Evolutionary conservation across 2,888 invertebrate genomes (phyloP).

Genomic region (Macaria liturata): DNA sequence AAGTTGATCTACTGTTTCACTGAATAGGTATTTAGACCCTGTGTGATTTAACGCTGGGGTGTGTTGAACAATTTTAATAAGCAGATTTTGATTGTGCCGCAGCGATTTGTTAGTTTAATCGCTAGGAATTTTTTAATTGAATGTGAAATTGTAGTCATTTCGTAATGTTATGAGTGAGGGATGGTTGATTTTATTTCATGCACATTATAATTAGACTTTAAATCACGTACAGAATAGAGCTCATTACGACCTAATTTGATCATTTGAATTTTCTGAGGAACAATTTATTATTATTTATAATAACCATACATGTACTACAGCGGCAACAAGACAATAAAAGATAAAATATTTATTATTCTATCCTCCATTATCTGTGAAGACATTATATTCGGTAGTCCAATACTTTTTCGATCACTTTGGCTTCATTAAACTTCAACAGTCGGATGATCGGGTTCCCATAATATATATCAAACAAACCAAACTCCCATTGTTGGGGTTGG

Average conservation of each 20-base stretch:
- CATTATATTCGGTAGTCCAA: too few species aligned
- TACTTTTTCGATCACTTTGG: not conserved
- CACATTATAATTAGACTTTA: too few species aligned
- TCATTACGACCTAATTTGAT: too few species aligned
- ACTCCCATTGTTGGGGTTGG: constrained; percentile 8
- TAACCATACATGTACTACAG: too few species aligned
- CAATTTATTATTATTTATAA: too few species aligned
- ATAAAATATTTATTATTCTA: too few species aligned
- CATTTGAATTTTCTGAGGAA: too few species aligned
- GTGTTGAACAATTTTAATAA: constrained; percentile 20
- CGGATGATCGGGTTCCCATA: not conserved
- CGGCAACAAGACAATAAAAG: too few species aligned
- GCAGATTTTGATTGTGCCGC: constrained; percentile 19
- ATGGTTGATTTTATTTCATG: too few species aligned
- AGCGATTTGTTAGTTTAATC: constrained; percentile 19
- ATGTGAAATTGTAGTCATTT: not conserved
- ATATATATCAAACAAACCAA: constrained; percentile 3
- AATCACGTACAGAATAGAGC: too few species aligned
- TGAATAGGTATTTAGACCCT: not conserved
- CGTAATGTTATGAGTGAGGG: too few species aligned
- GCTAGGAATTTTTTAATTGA: constrained; percentile 11
- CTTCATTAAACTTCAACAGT: constrained; percentile 10
- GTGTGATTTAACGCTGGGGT: constrained; percentile 10
- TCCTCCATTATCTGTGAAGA: too few species aligned
- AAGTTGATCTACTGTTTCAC: constrained; percentile 14